A percentile compares a stretch with the other conserved stretches of the same genome.
Conservation (phyloP, 2,888 invertebrate species). For the Sceliomorpha sp. region DNA sequence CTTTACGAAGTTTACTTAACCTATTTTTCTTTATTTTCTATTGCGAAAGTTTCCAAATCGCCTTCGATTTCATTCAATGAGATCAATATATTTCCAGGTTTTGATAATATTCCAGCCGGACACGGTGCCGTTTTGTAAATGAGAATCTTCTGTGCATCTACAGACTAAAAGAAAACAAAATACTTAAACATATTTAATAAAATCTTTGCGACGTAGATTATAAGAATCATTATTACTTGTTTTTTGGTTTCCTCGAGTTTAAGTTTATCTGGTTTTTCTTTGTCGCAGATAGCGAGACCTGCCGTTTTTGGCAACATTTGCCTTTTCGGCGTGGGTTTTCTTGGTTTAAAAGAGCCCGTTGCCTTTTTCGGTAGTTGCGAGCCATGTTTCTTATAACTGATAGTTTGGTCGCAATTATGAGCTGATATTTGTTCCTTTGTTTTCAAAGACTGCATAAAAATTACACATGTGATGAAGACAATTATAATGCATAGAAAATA, state of each 20-base stretch:
- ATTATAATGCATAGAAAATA: constrained; percentile 2
- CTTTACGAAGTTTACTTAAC: too few species aligned
- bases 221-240: too few species aligned
- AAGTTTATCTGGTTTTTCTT: constrained; percentile 70
- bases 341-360: constrained; percentile 76
- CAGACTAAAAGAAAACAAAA: constrained; percentile 10
- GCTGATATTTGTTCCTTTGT: constrained; percentile 73
- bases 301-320: constrained; percentile 70
- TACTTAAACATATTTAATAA: constrained; percentile 1
- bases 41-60: constrained; percentile 15
- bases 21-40: constrained; percentile 25
- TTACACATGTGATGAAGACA: not conserved
- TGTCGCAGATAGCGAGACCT: constrained; percentile 62
- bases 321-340: constrained; percentile 75
- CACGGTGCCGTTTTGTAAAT: constrained; percentile 21
- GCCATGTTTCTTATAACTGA: constrained; percentile 67
- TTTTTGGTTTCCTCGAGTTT: constrained; percentile 64
- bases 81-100: constrained; percentile 27
- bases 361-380: constrained; percentile 76
- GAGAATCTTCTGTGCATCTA: constrained; percentile 16
- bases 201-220: too few species aligned
- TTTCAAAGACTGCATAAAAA: constrained; percentile 69
- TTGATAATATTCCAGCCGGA: constrained; percentile 15
- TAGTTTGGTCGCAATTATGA: constrained; percentile 73
- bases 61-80: constrained; percentile 9